Percentiles rank a stretch among this genome's conserved stretches.
phyloP scores from a whole-genome alignment of 2,113 vertebrate species.

The Phaetusa simplex region DNA sequence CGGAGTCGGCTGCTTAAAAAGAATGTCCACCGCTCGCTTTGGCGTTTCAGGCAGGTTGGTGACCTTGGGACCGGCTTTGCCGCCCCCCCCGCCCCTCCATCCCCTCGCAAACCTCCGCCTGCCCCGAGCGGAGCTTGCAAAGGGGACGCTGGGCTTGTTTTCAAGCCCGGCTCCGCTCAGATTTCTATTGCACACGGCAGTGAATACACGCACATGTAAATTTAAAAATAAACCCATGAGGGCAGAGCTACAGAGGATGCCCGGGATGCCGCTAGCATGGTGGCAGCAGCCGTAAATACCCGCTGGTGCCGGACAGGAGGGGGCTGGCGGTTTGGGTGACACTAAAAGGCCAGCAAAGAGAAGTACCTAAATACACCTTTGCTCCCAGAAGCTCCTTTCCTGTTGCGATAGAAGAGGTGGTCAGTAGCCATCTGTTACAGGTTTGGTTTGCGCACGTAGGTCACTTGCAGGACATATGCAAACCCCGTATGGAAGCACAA shows the following conservation, averaged over 20 bases:
- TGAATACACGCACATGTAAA: constrained; percentile 24
- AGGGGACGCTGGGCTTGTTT: not conserved
- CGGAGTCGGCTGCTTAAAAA: not conserved
- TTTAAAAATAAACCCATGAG: constrained; percentile 66
- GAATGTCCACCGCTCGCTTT: not conserved
- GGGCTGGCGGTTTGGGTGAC: not conserved
- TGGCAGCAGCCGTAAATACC: not conserved
- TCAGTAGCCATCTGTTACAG: too few species aligned
- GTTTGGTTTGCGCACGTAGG: not conserved
- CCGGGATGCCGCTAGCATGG: constrained; percentile 15
- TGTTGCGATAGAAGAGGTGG: not conserved
- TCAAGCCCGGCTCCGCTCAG: not conserved
- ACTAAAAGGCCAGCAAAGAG: not conserved
- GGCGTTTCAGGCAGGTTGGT: not conserved
- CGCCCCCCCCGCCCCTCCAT: not conserved
- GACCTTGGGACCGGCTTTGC: not conserved
- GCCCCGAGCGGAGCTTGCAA: not conserved
- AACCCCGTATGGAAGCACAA: not conserved
- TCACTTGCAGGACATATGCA: not conserved
- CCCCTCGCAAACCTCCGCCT: not conserved
- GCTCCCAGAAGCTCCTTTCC: not conserved
- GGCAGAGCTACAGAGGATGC: not conserved
- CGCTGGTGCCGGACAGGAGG: not conserved
- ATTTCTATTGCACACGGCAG: not conserved
- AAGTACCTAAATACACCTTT: not conserved